These are phyloP conservation scores for Galaxea fascicularis DNA, from an alignment of 92 coral and sea anemone species.

Conservation along the genomic window DNA sequence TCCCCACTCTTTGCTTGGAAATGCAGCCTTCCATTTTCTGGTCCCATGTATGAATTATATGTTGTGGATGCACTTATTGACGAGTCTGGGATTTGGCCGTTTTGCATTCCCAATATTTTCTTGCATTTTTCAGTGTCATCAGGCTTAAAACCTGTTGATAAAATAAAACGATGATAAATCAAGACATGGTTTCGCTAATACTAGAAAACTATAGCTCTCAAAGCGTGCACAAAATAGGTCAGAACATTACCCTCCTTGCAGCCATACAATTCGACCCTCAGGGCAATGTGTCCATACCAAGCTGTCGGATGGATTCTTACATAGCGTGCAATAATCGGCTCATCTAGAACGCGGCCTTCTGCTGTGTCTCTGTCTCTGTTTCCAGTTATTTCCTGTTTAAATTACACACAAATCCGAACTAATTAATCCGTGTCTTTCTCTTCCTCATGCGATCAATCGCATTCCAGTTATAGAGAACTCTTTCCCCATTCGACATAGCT, in stretches of 20 bases:
- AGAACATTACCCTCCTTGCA: constrained; percentile 31
- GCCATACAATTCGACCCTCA: constrained; percentile 33
- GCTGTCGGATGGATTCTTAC: constrained; percentile 15
- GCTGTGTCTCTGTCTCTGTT: constrained; percentile 9
- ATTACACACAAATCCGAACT: not conserved
- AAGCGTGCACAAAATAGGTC: no score
- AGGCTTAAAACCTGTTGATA: not conserved
- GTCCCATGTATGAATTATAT: constrained; percentile 5
- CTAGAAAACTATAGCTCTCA: no score
- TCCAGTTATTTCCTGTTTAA: not conserved
- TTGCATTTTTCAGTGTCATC: not conserved
- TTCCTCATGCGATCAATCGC: no score
- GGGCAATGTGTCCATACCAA: not conserved
- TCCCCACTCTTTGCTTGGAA: constrained; percentile 14
- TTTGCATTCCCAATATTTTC: constrained; percentile 34
- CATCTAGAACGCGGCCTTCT: constrained; percentile 30
- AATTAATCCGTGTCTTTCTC: no score
- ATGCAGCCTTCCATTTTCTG: constrained; percentile 28
- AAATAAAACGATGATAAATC: not conserved
- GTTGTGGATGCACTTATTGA: constrained; percentile 25
- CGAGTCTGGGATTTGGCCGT: constrained; percentile 41
- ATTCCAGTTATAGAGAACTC: no score
- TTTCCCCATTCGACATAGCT: no score
- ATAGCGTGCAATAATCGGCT: constrained; percentile 30
- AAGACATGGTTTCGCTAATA: not conserved